Evolutionary conservation across 2,888 invertebrate genomes (phyloP).

Genomic region (Catocala fraxini): DNA sequence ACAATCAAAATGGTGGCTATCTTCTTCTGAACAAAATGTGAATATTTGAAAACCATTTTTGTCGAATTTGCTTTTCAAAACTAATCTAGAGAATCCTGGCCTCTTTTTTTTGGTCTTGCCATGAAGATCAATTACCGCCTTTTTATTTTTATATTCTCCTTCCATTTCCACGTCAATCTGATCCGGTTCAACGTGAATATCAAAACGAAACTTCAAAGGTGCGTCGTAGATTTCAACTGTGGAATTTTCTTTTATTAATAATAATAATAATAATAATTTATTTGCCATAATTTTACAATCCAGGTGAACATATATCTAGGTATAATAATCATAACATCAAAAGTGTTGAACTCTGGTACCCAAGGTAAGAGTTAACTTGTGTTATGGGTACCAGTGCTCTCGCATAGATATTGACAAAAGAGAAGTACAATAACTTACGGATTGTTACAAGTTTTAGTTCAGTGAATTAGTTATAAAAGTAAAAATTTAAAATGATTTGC

Average conservation of each 20-base stretch:
- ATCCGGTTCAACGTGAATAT: constrained; percentile 87
- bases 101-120: constrained; percentile 80
- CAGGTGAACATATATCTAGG: too few species aligned
- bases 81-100: constrained; percentile 76
- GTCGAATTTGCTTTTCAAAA: constrained; percentile 65
- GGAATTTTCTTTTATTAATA: constrained; percentile 13
- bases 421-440: too few species aligned
- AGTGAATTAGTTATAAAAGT: too few species aligned
- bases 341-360: too few species aligned
- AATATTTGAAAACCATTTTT: constrained; percentile 79
- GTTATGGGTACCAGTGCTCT: too few species aligned
- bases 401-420: too few species aligned
- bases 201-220: constrained; percentile 82
- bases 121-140: constrained; percentile 88
- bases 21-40: constrained; percentile 63
- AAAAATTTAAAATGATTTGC: too few species aligned
- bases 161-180: constrained; percentile 87
- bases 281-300: too few species aligned
- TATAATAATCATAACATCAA: too few species aligned
- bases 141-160: constrained; percentile 87
- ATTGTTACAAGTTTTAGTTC: too few species aligned
- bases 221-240: constrained; percentile 86
- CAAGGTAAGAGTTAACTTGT: too few species aligned
- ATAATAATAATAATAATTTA: too few species aligned
- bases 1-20: constrained; percentile 84